Percentiles rank a stretch among this genome's conserved stretches.
phyloP scores from a whole-genome alignment of 1,140 invertebrate genomes.

The Samia ricini region DNA sequence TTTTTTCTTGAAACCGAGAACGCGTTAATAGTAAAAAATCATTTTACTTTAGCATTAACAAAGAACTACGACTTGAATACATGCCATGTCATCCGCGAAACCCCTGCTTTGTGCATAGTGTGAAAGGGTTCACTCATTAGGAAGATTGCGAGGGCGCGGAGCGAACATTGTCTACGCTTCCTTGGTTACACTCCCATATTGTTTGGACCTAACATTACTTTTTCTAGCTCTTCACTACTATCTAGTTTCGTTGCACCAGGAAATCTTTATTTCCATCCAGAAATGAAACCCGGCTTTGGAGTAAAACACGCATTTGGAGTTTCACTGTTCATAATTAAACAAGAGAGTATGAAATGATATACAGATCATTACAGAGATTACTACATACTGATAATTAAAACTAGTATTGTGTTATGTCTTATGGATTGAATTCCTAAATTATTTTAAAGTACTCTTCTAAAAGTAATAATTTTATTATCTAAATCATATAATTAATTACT shows the following conservation, averaged over 20 bases:
- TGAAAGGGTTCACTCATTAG: conserved; percentile 77
- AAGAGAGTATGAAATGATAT: conserved; percentile 39
- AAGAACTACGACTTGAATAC: conserved; percentile 55
- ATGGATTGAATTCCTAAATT: not conserved
- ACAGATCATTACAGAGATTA: conserved; percentile 56
- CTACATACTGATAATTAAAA: conserved; percentile 16
- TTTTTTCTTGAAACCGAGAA: not conserved
- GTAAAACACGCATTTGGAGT: conserved; percentile 46
- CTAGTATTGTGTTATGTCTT: not conserved
- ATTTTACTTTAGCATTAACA: conserved; percentile 55
- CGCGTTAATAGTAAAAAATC: conserved; percentile 28
- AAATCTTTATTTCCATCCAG: conserved; percentile 42
- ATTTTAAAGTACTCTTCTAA: too few relatives aligned
- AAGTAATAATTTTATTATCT: too few relatives aligned
- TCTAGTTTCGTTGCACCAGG: conserved; percentile 36
- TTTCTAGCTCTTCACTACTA: conserved; percentile 42
- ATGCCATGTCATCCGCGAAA: conserved; percentile 68
- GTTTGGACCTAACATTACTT: conserved; percentile 41
- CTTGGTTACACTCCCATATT: conserved; percentile 43
- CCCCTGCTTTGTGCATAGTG: conserved; percentile 70
- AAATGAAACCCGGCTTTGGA: conserved; percentile 43
- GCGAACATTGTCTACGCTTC: conserved; percentile 52
- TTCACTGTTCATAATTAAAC: conserved; percentile 43
- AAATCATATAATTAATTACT: too few relatives aligned
- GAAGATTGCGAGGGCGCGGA: conserved; percentile 72